These are phyloP conservation scores for Medauroidea extradentata DNA, from an alignment of 1,140 invertebrate genomes.

Conservation along the genomic window DNA sequence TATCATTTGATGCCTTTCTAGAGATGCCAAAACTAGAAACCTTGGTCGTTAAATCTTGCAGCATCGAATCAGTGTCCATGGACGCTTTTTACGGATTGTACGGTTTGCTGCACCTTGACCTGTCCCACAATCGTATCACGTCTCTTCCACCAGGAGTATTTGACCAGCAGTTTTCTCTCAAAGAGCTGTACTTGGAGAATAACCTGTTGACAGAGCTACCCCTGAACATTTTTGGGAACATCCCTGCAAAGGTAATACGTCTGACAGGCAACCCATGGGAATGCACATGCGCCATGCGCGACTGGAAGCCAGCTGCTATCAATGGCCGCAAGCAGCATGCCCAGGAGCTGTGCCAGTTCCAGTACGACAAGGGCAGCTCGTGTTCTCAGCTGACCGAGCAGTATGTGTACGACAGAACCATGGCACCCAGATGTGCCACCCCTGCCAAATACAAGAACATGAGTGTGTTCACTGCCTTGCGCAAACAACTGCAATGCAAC, in stretches of 20 bases:
- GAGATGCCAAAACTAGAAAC: constrained; percentile 53
- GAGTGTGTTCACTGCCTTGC: constrained; percentile 55
- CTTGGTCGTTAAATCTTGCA: constrained; percentile 56
- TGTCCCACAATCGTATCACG: constrained; percentile 57
- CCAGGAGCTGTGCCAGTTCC: constrained; percentile 38
- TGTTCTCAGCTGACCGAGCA: constrained; percentile 36
- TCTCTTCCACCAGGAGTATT: constrained; percentile 57
- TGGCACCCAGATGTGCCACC: constrained; percentile 57
- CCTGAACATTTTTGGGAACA: constrained; percentile 50
- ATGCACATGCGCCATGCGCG: constrained; percentile 59
- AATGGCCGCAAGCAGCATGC: constrained; percentile 45
- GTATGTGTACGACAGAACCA: constrained; percentile 51
- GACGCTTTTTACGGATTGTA: constrained; percentile 61
- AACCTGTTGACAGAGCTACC: constrained; percentile 57
- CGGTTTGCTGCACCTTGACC: constrained; percentile 53
- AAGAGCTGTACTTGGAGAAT: constrained; percentile 55
- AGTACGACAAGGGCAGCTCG: constrained; percentile 41
- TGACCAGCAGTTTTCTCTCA: constrained; percentile 53
- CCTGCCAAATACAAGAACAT: constrained; percentile 53
- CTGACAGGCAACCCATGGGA: constrained; percentile 65
- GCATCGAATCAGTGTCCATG: constrained; percentile 59
- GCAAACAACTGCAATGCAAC: constrained; percentile 37
- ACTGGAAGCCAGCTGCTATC: constrained; percentile 50
- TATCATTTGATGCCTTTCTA: constrained; percentile 65
- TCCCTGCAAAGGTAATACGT: constrained; percentile 50